Conservation (phyloP, 2,888 invertebrate genomes). For the Disparrhopalites patrizii region DNA sequence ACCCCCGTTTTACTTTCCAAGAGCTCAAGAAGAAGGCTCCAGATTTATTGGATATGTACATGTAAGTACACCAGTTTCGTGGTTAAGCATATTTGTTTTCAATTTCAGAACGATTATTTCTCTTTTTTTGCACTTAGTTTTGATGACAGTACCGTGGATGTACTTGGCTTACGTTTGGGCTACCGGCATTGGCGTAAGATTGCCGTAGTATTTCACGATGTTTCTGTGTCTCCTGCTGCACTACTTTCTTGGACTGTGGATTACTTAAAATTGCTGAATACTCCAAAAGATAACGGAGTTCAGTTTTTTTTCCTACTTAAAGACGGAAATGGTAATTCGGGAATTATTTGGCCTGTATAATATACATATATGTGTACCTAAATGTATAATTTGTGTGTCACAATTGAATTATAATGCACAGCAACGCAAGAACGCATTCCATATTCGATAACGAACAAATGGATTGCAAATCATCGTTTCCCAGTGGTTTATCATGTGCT, state of each 20-base stretch:
- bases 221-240: conserved; percentile 35
- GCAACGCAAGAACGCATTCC: neutral
- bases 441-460: no score
- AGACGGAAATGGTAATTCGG: conserved; percentile 46
- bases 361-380: no score
- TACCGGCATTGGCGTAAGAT: conserved; percentile 43
- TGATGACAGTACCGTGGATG: conserved; percentile 40
- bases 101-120: neutral
- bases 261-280: conserved; percentile 25
- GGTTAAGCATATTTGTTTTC: neutral
- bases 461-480: conserved; percentile 7
- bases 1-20: conserved; percentile 39
- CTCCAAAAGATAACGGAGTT: conserved; percentile 20
- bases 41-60: conserved; percentile 41
- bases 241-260: conserved; percentile 38
- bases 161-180: conserved; percentile 42
- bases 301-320: conserved; percentile 42
- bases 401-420: neutral
- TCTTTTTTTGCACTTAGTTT: conserved; percentile 37
- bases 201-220: conserved; percentile 42
- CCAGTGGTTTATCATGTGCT: conserved; percentile 16
- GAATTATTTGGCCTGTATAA: no score
- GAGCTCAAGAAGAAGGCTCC: conserved; percentile 37
- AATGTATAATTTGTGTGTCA: neutral
- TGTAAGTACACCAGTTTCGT: neutral